These are phyloP conservation scores for Drosophila yakuba DNA, from an alignment of 1,140 invertebrate species.

Conservation along the genomic window DNA sequence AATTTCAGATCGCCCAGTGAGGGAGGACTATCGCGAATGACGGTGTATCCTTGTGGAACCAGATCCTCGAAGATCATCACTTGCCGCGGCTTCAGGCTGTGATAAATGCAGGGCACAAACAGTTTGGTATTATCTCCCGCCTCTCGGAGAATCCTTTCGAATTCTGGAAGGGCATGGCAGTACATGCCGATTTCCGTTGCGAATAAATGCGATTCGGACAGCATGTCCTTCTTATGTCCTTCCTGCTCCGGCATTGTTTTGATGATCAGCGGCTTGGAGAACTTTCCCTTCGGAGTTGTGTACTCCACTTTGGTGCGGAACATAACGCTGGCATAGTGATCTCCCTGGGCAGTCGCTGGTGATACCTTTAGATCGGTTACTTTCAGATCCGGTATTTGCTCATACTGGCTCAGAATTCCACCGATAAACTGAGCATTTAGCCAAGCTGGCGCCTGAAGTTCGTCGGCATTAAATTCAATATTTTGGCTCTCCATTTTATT, in stretches of 20 bases:
- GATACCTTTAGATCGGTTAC: slow-evolving; percentile 39
- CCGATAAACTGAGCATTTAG: slow-evolving; percentile 52
- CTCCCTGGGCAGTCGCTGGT: slow-evolving; percentile 62
- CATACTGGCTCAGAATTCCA: slow-evolving; percentile 35
- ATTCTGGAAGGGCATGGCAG: slow-evolving; percentile 41
- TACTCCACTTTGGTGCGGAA: slow-evolving; percentile 49
- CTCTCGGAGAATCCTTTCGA: slow-evolving; percentile 46
- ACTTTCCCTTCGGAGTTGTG: neutral
- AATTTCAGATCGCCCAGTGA: slow-evolving; percentile 39
- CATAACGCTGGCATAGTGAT: slow-evolving; percentile 80
- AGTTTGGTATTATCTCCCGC: slow-evolving; percentile 50
- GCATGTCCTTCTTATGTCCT: slow-evolving; percentile 56
- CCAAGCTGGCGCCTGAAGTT: slow-evolving; percentile 57
- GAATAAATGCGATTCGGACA: slow-evolving; percentile 43
- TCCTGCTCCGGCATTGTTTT: slow-evolving; percentile 69
- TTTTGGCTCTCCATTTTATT: slow-evolving; percentile 14
- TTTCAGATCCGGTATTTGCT: slow-evolving; percentile 27
- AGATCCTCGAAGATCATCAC: slow-evolving; percentile 68
- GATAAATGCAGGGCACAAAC: slow-evolving; percentile 44
- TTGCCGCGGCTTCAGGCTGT: slow-evolving; percentile 44
- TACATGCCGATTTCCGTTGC: slow-evolving; percentile 67
- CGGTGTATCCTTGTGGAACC: slow-evolving; percentile 42
- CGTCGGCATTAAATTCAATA: slow-evolving; percentile 58
- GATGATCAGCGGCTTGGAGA: slow-evolving; percentile 50
- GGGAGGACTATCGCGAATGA: slow-evolving; percentile 39